phyloP scores from a whole-genome alignment of 2,888 invertebrate genomes.

The Abscondita cerata region DNA sequence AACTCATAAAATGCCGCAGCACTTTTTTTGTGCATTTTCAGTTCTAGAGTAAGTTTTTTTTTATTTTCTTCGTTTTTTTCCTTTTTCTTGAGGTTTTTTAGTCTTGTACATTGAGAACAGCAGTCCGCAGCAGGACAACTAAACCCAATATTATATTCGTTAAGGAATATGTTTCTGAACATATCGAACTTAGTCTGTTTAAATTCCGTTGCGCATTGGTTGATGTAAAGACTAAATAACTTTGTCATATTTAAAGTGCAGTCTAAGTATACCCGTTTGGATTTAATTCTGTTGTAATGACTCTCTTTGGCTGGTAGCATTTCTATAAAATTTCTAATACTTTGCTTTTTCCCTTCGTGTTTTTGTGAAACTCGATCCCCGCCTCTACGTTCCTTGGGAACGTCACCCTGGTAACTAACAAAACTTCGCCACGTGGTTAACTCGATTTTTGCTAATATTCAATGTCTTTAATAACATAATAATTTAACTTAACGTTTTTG shows the following conservation, averaged over 20 bases:
- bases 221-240: constrained; percentile 20
- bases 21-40: background rate
- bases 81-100: background rate
- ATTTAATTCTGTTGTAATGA: constrained; percentile 21
- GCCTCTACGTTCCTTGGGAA: constrained; percentile 12
- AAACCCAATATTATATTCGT: constrained; percentile 25
- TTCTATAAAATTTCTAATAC: constrained; percentile 10
- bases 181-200: constrained; percentile 5
- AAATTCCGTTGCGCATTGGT: background rate
- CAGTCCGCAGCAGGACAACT: background rate
- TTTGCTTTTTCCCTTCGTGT: constrained; percentile 1
- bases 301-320: constrained; percentile 18
- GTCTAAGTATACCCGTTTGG: constrained; percentile 12
- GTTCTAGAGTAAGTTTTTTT: background rate
- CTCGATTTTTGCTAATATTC: constrained; percentile 12
- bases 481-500: too few relatives aligned
- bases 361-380: constrained; percentile 13
- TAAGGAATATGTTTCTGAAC: constrained; percentile 12
- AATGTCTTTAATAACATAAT: background rate
- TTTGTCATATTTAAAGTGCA: constrained; percentile 14
- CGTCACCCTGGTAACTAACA: background rate
- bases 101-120: background rate
- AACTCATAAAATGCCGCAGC: constrained; percentile 22
- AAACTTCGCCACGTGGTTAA: constrained; percentile 1
- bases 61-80: constrained; percentile 11